phyloP scores from a whole-genome alignment of 2,888 invertebrate genomes.

The Notodonta ziczac region DNA sequence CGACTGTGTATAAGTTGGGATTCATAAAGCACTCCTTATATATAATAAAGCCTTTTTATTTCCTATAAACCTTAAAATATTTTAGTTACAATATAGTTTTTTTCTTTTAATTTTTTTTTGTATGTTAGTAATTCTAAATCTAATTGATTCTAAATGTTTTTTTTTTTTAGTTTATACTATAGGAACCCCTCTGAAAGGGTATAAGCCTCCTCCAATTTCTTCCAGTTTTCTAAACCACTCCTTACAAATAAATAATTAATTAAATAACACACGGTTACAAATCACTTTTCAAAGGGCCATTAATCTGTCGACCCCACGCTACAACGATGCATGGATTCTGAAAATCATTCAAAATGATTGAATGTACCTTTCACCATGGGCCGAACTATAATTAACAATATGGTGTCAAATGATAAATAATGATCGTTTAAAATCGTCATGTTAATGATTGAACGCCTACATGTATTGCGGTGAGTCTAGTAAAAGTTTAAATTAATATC shows the following conservation, averaged over 20 bases:
- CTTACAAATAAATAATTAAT: neutral
- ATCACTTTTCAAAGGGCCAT: constrained; percentile 22
- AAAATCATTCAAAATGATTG: constrained; percentile 40
- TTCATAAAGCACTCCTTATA: neutral
- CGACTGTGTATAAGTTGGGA: too few relatives aligned
- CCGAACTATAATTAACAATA: constrained; percentile 6
- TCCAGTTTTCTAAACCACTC: too few relatives aligned
- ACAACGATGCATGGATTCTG: constrained; percentile 27
- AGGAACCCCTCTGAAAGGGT: too few relatives aligned
- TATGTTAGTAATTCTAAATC: too few relatives aligned
- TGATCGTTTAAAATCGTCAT: constrained; percentile 9
- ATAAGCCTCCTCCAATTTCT: too few relatives aligned
- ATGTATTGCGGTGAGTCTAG: neutral
- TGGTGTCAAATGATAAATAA: constrained; percentile 9
- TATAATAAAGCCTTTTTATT: too few relatives aligned
- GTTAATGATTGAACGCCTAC: constrained; percentile 10
- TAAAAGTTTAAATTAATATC: neutral
- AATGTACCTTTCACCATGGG: constrained; percentile 16
- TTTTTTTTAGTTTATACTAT: too few relatives aligned
- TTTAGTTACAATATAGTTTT: too few relatives aligned
- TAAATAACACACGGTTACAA: neutral
- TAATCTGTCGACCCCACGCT: constrained; percentile 21
- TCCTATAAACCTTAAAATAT: too few relatives aligned
- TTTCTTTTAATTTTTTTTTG: too few relatives aligned
- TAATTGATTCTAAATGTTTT: too few relatives aligned